Evolutionary conservation across 2,888 invertebrate species (phyloP).

Genomic region (Spatulosminthurus flaviceps): DNA sequence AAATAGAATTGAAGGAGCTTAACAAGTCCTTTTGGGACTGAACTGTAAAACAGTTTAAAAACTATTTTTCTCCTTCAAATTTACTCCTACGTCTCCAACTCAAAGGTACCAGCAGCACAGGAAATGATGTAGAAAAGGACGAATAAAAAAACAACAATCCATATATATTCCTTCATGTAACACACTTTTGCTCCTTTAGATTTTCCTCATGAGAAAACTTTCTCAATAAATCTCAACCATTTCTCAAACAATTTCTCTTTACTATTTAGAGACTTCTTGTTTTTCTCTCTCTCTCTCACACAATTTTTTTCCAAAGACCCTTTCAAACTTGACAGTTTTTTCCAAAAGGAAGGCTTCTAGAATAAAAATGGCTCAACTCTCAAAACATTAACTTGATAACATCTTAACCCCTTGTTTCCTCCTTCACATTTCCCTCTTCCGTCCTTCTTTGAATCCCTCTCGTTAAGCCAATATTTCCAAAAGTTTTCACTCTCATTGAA

Average conservation of each 20-base stretch:
- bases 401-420: no score
- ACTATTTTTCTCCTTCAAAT: not conserved
- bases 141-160: not conserved
- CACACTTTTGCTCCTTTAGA: conserved; percentile 10
- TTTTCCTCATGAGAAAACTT: conserved; percentile 39
- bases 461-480: not conserved
- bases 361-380: no score
- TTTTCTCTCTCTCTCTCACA: not conserved
- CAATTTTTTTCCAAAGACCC: not conserved
- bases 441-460: not conserved
- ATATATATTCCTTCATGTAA: not conserved
- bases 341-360: no score
- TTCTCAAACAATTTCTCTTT: not conserved
- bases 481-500: conserved; percentile 5
- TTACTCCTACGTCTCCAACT: not conserved
- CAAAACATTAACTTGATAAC: no score
- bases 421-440: not conserved
- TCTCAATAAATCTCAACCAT: conserved; percentile 32
- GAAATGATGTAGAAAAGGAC: not conserved
- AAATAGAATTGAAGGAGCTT: conserved; percentile 12
- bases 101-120: no score
- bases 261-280: not conserved
- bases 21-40: not conserved
- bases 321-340: no score
- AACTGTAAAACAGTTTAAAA: not conserved